Base-by-base conservation (phyloP, 1,140 invertebrate genomes). In the Pectinophora gossypiella region DNA sequence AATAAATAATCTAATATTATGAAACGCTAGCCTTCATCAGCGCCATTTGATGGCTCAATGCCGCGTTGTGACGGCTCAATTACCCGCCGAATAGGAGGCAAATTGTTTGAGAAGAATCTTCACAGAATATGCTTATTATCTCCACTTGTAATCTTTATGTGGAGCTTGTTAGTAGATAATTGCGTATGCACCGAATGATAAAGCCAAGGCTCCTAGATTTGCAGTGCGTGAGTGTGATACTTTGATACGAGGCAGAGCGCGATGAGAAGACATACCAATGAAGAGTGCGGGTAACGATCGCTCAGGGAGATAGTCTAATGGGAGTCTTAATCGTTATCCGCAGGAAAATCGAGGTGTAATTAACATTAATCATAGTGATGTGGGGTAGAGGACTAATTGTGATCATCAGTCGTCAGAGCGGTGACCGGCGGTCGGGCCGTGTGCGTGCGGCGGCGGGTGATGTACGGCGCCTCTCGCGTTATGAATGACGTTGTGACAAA, bases 361-460 rank as follows among this genome's bases (percentile, higher is more conserved):
- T 77, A 81, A 72, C 70, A 79, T 83, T 81, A 72, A 79, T 83
- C 76, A 77, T 71, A 77, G 59, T 54, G 61, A 78, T 67, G 66
- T 55, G 63, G 61, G 48, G 59, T 63, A 35, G 56, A 71, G 68
- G 64, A 73, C 56, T 76, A 74, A 79, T 76, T 68, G 71, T 66
- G 54, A 57, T 48, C 64, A 76, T 74, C 64, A 74, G 54, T 68
- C 59, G 60, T 59, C 52, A 60, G 46, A 44, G 36, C n/a, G 36
- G 12, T 40, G 36, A 7, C 36, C 36, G 36, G 36, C 7, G 23
- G 23, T 27, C 5, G 5, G 23, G 5, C 5, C 23, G 23, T n/a
- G n/a, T n/a, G n/a, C n/a, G n/a, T n/a, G 27, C 27, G 27, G 27
- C 27, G 6, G 27, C 35, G 43, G 27, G 45, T 53, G 56, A 52